Base-by-base conservation (phyloP, 2,888 invertebrate genomes). In the Eueremaeus valkanovi region DNA sequence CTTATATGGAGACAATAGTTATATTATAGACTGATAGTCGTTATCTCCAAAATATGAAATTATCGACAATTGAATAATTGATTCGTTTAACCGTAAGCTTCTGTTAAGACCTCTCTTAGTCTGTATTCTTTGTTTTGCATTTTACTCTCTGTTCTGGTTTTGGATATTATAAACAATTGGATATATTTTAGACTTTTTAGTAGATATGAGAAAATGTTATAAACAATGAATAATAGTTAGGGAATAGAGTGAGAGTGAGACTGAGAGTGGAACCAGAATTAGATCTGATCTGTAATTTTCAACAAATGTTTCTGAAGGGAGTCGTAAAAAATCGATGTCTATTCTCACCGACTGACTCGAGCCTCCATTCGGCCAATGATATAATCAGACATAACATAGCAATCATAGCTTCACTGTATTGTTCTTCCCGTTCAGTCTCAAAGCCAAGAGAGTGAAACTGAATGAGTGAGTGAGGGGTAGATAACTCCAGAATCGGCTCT, bases 251-350 rank as follows among this genome's bases (percentile, higher is more conserved):
- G 21, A 63, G 42, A 42, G n/a, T 18, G 27, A 61, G 27, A 31
- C n/a, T 13, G 40, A 21, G n/a, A 63, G 13, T 29, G 31, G 11
- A 21, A 58, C 6, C 16, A 31, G 61, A 31, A 31, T 61, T 31
- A 31, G 29, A 9, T 61, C 8, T 27, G 21, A 27, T 61, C 11
- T 24, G 40, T 6, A 40, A 42, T 68, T 68, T 42, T 42, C n/a
- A 68, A 21, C 68, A 40, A 68, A 68, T 68, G 68, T 68, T 40
- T 45, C 45, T 2, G 31, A 68, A 68, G 68, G 68, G 68, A 68
- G 68, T 42, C 21, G 13, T 68, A 68, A 68, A 40, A 68, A 68
- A 68, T 42, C 36, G 68, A 36, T 68, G 29, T 61, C 61, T 29
- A 24, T 27, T 55, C 18, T 24, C 21, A 6, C 18, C 45, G 45